phyloP scores from a whole-genome alignment of 2,797 vertebrate species.

The Chiloscyllium punctatum region DNA sequence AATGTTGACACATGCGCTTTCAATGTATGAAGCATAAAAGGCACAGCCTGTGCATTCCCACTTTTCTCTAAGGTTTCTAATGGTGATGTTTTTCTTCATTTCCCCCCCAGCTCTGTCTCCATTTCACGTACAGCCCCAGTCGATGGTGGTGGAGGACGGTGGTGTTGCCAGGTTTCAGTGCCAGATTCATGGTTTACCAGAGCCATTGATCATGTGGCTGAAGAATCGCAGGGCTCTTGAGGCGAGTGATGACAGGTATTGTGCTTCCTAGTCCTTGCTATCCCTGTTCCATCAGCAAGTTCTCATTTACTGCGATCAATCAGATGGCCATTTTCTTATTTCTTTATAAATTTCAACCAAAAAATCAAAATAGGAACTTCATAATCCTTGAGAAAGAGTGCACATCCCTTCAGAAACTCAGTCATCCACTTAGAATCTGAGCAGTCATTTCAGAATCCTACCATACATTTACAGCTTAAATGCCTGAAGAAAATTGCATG shows the following conservation, averaged over 20 bases:
- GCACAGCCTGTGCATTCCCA: background rate
- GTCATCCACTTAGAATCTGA: background rate
- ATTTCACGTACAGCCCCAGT: constrained; percentile 92
- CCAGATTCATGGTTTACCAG: constrained; percentile 90
- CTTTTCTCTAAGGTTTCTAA: background rate
- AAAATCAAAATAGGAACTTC: background rate
- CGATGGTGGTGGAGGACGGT: constrained; percentile 74
- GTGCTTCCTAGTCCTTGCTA: background rate
- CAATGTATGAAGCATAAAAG: too few species aligned
- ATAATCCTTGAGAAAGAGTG: background rate
- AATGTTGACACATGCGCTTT: background rate
- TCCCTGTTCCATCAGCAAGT: background rate
- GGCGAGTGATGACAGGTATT: constrained; percentile 62
- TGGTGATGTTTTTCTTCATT: background rate
- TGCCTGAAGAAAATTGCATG: background rate
- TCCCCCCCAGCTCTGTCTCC: constrained; percentile 78
- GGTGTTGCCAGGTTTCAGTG: constrained; percentile 92
- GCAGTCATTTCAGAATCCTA: background rate
- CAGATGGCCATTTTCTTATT: background rate
- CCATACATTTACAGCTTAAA: background rate
- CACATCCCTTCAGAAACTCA: background rate
- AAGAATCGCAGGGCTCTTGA: constrained; percentile 77
- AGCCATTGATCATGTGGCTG: constrained; percentile 91
- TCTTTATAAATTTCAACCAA: background rate
- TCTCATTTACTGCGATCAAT: background rate